Conservation (phyloP, 2,113 vertebrate genomes). For the Engraulis encrasicolus region DNA sequence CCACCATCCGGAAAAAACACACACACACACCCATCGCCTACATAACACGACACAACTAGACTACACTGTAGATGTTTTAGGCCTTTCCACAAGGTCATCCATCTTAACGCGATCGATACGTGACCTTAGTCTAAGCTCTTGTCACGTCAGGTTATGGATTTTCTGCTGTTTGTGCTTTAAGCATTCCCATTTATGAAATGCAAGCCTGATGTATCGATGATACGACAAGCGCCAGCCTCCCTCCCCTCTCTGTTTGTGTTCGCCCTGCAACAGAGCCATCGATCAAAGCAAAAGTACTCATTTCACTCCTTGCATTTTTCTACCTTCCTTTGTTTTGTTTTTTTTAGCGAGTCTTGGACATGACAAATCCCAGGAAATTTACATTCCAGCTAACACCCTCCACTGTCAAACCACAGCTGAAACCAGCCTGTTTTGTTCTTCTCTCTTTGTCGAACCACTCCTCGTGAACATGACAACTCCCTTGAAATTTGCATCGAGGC, state of each 20-base stretch:
- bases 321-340: background rate
- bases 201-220: constrained; percentile 27
- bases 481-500: background rate
- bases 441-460: too few relatives aligned
- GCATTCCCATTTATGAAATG: constrained; percentile 23
- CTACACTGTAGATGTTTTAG: too few relatives aligned
- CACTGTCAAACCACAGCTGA: too few relatives aligned
- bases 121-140: background rate
- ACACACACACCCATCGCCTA: too few relatives aligned
- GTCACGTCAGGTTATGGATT: constrained; percentile 31
- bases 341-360: background rate
- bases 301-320: background rate
- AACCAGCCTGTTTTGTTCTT: too few relatives aligned
- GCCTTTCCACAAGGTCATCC: background rate
- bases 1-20: background rate
- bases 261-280: background rate
- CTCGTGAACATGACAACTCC: too few relatives aligned
- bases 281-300: background rate
- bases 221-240: background rate
- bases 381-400: background rate
- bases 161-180: constrained; percentile 22
- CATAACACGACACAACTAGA: background rate
- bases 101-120: background rate
- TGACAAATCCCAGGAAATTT: background rate
- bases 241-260: background rate